A percentile compares a stretch with the other conserved stretches of the same genome.
Evolutionary conservation across 92 coral and sea anemone genomes (phyloP).

Genomic region (Meandrina meandrites): DNA sequence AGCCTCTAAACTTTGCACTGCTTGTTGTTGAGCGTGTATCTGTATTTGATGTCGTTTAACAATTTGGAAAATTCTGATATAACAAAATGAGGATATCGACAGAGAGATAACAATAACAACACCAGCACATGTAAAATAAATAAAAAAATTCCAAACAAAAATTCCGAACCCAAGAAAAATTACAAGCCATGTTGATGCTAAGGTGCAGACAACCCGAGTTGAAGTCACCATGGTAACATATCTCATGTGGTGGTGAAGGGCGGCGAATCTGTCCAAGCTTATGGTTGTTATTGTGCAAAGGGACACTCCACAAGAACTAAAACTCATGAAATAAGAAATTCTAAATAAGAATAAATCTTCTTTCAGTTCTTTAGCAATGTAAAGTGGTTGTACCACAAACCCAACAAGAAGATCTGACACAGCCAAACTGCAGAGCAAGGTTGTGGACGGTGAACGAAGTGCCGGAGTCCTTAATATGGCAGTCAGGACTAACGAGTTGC

Average conservation of each 20-base stretch:
- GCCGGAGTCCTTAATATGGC: neutral
- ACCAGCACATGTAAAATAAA: neutral
- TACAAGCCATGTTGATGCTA: neutral
- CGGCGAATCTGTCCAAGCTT: constrained; percentile 3
- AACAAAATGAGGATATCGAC: neutral
- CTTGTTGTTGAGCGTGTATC: constrained; percentile 1
- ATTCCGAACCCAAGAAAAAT: neutral
- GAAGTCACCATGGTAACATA: constrained; percentile 12
- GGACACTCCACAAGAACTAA: neutral
- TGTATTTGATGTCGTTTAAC: neutral
- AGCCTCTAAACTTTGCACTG: neutral
- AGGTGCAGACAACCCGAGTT: neutral
- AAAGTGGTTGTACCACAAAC: neutral
- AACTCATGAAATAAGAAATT: neutral
- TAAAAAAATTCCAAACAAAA: neutral
- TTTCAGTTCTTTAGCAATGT: neutral
- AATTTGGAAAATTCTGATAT: neutral
- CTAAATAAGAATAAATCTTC: neutral
- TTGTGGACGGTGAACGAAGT: neutral
- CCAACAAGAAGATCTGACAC: neutral
- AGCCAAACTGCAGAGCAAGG: neutral
- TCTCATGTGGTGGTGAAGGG: constrained; percentile 10
- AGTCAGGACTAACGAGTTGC: neutral
- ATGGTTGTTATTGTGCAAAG: constrained; percentile 2
- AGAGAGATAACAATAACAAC: neutral